Base-by-base conservation (phyloP, 2,113 vertebrate genomes). In the Nibea albiflora region DNA sequence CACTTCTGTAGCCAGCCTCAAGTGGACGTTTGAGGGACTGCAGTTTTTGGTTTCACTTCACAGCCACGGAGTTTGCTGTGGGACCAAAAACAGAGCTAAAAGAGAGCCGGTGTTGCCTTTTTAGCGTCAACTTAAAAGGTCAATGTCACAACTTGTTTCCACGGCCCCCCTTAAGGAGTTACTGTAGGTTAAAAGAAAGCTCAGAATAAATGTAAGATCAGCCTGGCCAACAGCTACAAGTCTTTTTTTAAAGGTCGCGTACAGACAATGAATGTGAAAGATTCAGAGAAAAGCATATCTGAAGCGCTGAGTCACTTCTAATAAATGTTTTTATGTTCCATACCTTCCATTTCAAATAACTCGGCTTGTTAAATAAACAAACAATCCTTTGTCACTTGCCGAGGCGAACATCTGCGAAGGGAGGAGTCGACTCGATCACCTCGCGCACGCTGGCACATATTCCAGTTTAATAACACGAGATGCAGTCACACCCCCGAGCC, bases 401-500 rank as follows among this genome's bases (percentile, higher is more conserved):
- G 44, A 50, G 56, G 0, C 35, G 46, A 81, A 35, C 68, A 28
- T 77, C 12, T 70, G 16, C 14, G 4, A 17, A 8, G 31, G 14
- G 20, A 65, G 0, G 19, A 4, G 5, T 44, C 26, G 5, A 78
- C 54, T 67, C 12, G 49, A 50, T 69, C 58, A 57, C 56, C 63
- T 65, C 20, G 1, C 17, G 11, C 24, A 16, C 4, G 12, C 71
- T 47, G 26, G 14, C 60, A 58, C 56, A 46, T 11, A 19, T 63
- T 62, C 17, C 8, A 54, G 11, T 73, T 64, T 72, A 72, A 78
- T 73, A 52, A 77, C n/a, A 63, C 22, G 6, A 14, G 44, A 10
- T 9, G 57, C 26, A 42, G 28, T 26, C 60, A 17, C 35, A 4
- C 24, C 35, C 35, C 62, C 20, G 49, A 50, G 49, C 15, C 54